phyloP scores from a whole-genome alignment of 2,888 invertebrate species.

The Erpobdella octoculata region DNA sequence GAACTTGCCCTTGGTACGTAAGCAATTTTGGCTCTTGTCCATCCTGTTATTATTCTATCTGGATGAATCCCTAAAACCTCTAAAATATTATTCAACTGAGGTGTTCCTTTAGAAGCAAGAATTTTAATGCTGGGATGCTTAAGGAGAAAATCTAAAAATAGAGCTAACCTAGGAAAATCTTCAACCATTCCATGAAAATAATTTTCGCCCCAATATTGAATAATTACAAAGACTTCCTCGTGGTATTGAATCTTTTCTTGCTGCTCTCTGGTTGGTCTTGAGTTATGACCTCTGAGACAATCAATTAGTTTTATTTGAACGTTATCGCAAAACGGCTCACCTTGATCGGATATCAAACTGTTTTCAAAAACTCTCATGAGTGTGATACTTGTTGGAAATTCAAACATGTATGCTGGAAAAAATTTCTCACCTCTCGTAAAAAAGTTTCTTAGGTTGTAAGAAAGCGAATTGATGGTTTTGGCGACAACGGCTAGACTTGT shows the following conservation, averaged over 20 bases:
- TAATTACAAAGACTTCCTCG: conserved; percentile 36
- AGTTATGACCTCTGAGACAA: background rate
- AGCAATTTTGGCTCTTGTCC: conserved; percentile 31
- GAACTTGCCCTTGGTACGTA: conserved; percentile 35
- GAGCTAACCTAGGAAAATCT: conserved; percentile 34
- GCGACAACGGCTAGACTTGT: background rate
- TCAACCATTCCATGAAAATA: conserved; percentile 37
- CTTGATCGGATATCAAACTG: background rate
- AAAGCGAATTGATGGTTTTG: background rate
- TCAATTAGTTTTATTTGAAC: background rate
- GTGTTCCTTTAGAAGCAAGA: conserved; percentile 30
- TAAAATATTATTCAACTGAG: conserved; percentile 27
- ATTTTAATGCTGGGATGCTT: conserved; percentile 31
- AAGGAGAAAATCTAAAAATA: conserved; percentile 33
- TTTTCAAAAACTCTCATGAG: background rate
- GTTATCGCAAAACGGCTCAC: too few relatives aligned
- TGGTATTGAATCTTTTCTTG: conserved; percentile 25
- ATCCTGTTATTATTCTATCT: conserved; percentile 33
- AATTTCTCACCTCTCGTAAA: background rate
- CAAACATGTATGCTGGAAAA: background rate
- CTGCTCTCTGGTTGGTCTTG: background rate
- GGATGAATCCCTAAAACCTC: conserved; percentile 32
- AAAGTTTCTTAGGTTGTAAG: background rate
- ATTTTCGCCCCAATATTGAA: conserved; percentile 35
- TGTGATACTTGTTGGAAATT: background rate